phyloP scores from a whole-genome alignment of 2,113 vertebrate genomes.

The Circaetus cinerascens region DNA sequence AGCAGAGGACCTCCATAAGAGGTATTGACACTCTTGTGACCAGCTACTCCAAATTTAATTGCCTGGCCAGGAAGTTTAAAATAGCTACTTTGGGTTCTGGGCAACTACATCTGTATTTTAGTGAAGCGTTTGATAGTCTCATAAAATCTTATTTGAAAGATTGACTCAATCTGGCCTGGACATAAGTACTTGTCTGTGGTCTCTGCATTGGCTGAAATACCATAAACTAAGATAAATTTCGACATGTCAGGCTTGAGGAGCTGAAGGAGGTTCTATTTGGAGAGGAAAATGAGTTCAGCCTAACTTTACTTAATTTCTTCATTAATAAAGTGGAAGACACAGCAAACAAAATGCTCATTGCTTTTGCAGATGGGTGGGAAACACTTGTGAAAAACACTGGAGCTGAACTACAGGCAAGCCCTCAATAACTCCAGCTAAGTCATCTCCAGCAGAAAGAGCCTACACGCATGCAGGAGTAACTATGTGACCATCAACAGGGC shows the following conservation, averaged over 20 bases:
- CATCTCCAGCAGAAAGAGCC: background rate
- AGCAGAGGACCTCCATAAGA: background rate
- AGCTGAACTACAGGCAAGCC: background rate
- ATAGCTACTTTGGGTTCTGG: background rate
- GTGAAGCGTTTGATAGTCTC: background rate
- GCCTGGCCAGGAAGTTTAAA: background rate
- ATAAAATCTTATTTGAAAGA: constrained; percentile 26
- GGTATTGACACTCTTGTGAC: background rate
- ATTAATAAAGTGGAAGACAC: background rate
- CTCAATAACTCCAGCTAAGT: background rate
- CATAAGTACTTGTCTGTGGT: background rate
- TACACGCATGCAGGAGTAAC: rapidly evolving
- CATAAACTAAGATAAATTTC: background rate
- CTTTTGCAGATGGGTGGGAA: background rate
- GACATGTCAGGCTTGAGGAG: background rate
- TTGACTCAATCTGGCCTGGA: background rate
- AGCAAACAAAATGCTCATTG: background rate
- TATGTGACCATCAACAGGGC: background rate
- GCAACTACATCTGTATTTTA: background rate
- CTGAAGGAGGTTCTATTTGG: background rate
- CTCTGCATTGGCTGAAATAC: background rate
- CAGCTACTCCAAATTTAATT: background rate
- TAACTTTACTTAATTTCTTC: background rate
- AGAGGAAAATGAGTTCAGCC: background rate
- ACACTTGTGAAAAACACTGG: background rate